Evolutionary conservation across 2,113 vertebrate species (phyloP).

Genomic region (Zosterops borbonicus): DNA sequence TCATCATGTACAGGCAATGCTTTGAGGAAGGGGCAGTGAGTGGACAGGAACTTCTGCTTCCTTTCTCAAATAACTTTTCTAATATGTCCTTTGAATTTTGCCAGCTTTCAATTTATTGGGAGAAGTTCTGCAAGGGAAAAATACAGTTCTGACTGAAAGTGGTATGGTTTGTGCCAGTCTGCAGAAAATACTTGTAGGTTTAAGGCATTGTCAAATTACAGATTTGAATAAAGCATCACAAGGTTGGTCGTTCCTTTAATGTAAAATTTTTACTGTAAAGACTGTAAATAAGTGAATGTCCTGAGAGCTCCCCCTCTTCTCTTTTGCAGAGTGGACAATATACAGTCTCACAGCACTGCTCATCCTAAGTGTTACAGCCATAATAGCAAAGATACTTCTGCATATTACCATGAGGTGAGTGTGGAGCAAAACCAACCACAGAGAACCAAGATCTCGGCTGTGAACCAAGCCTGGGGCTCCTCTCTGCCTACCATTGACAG

Average conservation of each 20-base stretch:
- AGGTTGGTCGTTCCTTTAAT: neutral
- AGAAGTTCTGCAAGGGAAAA: neutral
- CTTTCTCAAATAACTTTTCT: neutral
- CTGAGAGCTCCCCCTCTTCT: neutral
- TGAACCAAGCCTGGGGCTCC: neutral
- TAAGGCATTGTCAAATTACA: neutral
- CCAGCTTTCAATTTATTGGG: neutral
- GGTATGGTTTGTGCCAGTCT: neutral
- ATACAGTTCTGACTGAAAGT: neutral
- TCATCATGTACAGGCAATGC: neutral
- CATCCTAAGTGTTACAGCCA: conserved; percentile 87
- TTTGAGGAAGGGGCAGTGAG: neutral
- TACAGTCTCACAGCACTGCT: conserved; percentile 91
- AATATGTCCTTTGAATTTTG: neutral
- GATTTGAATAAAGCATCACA: neutral
- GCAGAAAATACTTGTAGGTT: neutral
- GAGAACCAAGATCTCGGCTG: neutral
- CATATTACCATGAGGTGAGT: conserved; percentile 93
- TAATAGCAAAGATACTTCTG: conserved; percentile 90
- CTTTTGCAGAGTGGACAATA: conserved; percentile 88
- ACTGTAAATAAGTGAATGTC: neutral
- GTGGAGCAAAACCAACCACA: neutral
- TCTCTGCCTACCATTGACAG: neutral
- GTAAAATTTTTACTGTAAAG: neutral
- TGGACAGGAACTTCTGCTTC: neutral